Percentiles rank a stretch among this genome's conserved stretches.
These are phyloP conservation scores for Planiliza haematocheilus DNA, from an alignment of 2,113 vertebrate species.

Conservation along the genomic window DNA sequence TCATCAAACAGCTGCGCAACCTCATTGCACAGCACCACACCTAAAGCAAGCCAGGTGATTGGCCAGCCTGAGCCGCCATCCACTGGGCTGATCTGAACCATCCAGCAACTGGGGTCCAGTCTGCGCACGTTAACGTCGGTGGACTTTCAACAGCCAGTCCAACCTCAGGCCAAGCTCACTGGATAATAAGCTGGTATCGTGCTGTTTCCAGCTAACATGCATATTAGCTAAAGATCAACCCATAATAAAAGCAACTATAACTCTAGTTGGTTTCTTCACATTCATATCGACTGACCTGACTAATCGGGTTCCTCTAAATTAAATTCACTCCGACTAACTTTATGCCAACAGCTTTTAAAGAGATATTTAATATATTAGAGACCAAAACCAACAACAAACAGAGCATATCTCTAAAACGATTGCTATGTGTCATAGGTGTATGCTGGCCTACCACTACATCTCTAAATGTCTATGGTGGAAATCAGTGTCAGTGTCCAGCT, in stretches of 20 bases:
- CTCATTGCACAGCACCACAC: constrained; percentile 90
- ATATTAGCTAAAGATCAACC: too few species aligned
- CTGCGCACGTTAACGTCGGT: constrained; percentile 30
- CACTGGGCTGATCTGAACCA: neutral
- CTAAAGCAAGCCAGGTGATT: constrained; percentile 25
- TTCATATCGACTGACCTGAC: too few species aligned
- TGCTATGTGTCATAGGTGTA: too few species aligned
- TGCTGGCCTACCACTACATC: neutral
- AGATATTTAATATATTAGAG: too few species aligned
- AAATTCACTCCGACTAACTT: too few species aligned
- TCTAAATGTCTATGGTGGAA: neutral
- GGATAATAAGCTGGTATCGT: neutral
- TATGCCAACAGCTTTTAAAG: too few species aligned
- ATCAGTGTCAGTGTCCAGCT: too few species aligned
- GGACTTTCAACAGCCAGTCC: neutral
- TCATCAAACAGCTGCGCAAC: constrained; percentile 94
- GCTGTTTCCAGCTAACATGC: neutral
- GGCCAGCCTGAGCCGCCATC: neutral
- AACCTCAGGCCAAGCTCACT: neutral
- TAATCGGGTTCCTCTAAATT: too few species aligned
- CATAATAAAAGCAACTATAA: too few species aligned
- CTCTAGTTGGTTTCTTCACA: too few species aligned
- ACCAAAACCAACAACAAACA: neutral
- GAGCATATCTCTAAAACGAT: neutral
- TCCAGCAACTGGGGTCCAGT: neutral